Conservation (phyloP, 64 coral and sea anemone species). For the Hydrozoanthus tunicans region DNA sequence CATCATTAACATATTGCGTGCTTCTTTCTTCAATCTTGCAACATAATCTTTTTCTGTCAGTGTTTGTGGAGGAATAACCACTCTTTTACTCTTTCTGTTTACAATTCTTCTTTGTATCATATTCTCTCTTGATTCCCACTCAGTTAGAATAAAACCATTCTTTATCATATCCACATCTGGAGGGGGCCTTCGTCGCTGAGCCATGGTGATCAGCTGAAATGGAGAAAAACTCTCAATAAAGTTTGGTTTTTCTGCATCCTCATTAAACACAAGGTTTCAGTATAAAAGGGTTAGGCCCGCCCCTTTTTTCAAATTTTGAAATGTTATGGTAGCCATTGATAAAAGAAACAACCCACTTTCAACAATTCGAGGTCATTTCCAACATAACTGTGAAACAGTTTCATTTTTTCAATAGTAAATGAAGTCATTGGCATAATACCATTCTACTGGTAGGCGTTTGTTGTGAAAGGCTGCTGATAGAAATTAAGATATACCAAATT, state of each 20-base stretch:
- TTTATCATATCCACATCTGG: constrained; percentile 95
- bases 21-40: constrained; percentile 67
- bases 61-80: constrained; percentile 59
- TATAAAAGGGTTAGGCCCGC: no score
- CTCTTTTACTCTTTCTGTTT: constrained; percentile 90
- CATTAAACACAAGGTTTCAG: neutral
- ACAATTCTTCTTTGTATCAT: constrained; percentile 83
- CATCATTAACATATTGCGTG: constrained; percentile 82
- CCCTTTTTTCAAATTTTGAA: no score
- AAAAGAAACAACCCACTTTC: no score
- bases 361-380: no score
- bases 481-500: no score
- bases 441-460: no score
- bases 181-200: constrained; percentile 72
- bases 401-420: no score
- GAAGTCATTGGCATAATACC: no score
- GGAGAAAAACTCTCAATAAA: neutral
- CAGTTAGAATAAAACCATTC: constrained; percentile 89
- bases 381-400: no score
- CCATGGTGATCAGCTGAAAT: constrained; percentile 78
- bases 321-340: no score
- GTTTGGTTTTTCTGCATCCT: neutral
- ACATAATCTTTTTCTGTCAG: constrained; percentile 84
- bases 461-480: no score
- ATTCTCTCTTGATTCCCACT: constrained; percentile 77